phyloP scores from a whole-genome alignment of 2,888 invertebrate genomes.

The Drosophila kuntzei region DNA sequence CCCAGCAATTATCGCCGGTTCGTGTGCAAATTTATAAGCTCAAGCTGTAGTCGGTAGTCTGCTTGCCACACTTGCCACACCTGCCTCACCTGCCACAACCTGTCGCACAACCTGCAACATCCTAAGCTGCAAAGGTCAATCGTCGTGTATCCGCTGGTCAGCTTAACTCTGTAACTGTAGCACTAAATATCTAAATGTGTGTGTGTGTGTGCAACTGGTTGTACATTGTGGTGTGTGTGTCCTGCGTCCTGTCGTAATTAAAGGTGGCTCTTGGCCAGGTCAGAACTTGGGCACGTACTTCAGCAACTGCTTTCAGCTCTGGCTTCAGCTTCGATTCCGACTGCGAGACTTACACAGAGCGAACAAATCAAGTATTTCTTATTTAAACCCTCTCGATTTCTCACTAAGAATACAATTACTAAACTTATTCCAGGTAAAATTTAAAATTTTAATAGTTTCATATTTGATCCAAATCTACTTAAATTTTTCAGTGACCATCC shows the following conservation, averaged over 20 bases:
- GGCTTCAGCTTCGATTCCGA: constrained; percentile 14
- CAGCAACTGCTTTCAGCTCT: constrained; percentile 15
- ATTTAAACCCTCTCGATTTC: no score
- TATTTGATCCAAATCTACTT: no score
- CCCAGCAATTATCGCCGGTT: constrained; percentile 80
- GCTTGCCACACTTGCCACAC: constrained; percentile 27
- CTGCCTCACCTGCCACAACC: constrained; percentile 43
- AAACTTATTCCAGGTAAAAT: no score
- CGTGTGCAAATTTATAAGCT: constrained; percentile 73
- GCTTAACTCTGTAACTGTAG: constrained; percentile 25
- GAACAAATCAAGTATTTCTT: not conserved
- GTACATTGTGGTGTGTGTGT: constrained; percentile 37
- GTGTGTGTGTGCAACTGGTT: constrained; percentile 48
- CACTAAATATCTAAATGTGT: not conserved
- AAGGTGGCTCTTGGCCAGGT: constrained; percentile 63
- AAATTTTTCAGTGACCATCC: no score
- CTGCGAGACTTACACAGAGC: constrained; percentile 4
- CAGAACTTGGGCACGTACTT: constrained; percentile 39
- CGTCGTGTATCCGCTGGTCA: constrained; percentile 59
- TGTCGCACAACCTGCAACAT: constrained; percentile 42
- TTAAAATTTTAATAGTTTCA: no score
- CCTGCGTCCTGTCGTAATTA: constrained; percentile 66
- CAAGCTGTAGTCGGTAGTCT: constrained; percentile 23
- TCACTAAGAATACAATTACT: no score
- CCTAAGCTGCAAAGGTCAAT: constrained; percentile 68